Base-by-base conservation (phyloP, 2,888 invertebrate genomes). In the Nymphalis urticae region DNA sequence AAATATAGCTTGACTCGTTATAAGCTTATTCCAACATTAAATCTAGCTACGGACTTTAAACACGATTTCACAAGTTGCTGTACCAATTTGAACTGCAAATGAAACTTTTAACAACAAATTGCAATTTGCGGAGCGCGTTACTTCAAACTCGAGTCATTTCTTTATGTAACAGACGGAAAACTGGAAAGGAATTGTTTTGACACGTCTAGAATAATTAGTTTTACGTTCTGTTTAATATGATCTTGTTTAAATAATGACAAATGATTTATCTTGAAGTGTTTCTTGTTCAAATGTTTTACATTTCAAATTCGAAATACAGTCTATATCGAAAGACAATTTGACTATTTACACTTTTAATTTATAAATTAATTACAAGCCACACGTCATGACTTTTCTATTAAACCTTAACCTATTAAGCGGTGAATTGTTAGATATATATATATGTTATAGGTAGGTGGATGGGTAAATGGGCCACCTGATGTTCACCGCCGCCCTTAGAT, bases 71-170 rank as follows among this genome's bases (percentile, higher is more conserved):
- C 47, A 59, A 67, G 53, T 47, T 64, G 51, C 60, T 68, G 36
- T 66, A 36, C 69, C 69, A 72, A 72, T 72, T 72, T 68, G 21
- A 54, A 68, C 70, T 62, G 70, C 58, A 68, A 72, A 70, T 64
- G 66, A 60, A 72, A 72, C 70, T 72, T 72, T 63, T 66, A 63
- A 67, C 53, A 63, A 64, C 68, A 58, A 53, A 72, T 62, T 72
- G 42, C 70, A 72, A 68, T 66, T 63, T 61, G 59, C 59, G 56
- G 60, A 63, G 62, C 62, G 61, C 48, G 68, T 59, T 62, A 53
- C 62, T 68, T 54, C 48, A 56, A 56, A 64, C 66, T 66, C 48
- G 17, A 42, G 62, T 64, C 24, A 19, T 65, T 68, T 62, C 62
- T 70, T 70, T 60, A 32, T 24, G 32, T n/a, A 64, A 54, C 60